Evolutionary conservation across 1,140 invertebrate species (phyloP).

Genomic region (Laupala kohalensis): DNA sequence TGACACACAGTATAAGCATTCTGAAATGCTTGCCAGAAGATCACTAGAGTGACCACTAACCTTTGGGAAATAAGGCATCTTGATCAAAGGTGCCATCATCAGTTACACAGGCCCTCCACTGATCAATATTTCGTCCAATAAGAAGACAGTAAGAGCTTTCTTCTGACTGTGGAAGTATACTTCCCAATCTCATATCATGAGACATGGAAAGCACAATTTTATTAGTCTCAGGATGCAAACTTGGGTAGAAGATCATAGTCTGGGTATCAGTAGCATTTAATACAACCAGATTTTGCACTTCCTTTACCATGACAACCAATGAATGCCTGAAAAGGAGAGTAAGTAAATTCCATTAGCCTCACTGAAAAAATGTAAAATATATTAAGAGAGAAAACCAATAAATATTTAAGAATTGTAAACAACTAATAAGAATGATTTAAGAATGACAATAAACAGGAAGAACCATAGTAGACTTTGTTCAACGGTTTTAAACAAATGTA

Average conservation of each 20-base stretch:
- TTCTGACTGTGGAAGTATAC: not conserved
- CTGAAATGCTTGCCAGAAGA: too few species aligned
- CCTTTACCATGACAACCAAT: conserved; percentile 35
- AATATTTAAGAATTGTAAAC: not conserved
- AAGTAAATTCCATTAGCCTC: not conserved
- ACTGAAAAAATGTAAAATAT: conserved; percentile 8
- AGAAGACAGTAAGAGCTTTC: conserved; percentile 34
- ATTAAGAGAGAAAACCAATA: not conserved
- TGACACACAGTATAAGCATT: too few species aligned
- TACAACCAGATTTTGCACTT: conserved; percentile 37
- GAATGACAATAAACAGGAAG: not conserved
- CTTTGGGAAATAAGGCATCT: conserved; percentile 31
- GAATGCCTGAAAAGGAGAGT: conserved; percentile 31
- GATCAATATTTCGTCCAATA: conserved; percentile 46
- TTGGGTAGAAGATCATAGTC: conserved; percentile 8
- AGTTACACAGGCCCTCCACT: conserved; percentile 40
- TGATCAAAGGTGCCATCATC: conserved; percentile 22
- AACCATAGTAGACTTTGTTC: too few species aligned
- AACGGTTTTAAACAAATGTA: too few species aligned
- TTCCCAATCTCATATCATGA: not conserved
- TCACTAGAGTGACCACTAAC: not conserved
- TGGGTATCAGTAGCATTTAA: conserved; percentile 32
- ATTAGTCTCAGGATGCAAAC: not conserved
- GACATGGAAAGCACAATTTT: not conserved
- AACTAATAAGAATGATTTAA: not conserved